Evolutionary conservation across 2,797 vertebrate genomes (phyloP), one percentile per base, ranked within the genome.

Genomic region (Pyrocephalus nanus): DNA sequence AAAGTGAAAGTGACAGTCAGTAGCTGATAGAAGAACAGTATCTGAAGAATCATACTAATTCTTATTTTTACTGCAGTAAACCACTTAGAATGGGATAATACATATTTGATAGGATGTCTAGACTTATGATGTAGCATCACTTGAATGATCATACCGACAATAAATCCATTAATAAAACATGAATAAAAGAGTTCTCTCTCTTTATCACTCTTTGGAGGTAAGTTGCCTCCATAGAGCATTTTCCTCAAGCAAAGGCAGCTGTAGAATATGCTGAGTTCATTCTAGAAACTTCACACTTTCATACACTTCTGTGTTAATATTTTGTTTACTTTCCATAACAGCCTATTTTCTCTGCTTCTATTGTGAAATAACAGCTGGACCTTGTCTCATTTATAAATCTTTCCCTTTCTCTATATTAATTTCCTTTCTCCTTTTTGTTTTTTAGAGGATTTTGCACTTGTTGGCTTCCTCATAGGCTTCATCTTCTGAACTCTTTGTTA

Each of bases 381-480:
- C 45, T 70, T 70, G 20, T 16, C 16, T 10, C 86, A 12, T 61
- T 89, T 43, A 64, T 17, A 82, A 88, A 86, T 75, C 48, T 55
- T 74, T 48, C 21, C 25, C 32, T 74, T 86, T 73, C 20, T 75
- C 42, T 51, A 11, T 23, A 84, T 43, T 15, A 38, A 48, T 57
- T 93, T 75, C 32, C 4, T 26, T 65, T 60, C 16, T 71, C 12
- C 7, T 4, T 45, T 78, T 60, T 43, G 7, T 6, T 23, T 57
- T 57, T 23, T 55, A 14, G 20, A 20, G 19, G 53, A 23, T 12
- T 48, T 48, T 29, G 21, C 22, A 42, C 12, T 50, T 70, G 43
- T 0, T 73, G 30, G 12, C 7, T 71, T 76, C 22, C 11, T 54
- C 60, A 26, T 0, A 73, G 26, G 16, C 9, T 71, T 76, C 27